Percentiles rank a stretch among this genome's conserved stretches.
phyloP scores from a whole-genome alignment of 2,888 invertebrate genomes.

The Lithophane socia region DNA sequence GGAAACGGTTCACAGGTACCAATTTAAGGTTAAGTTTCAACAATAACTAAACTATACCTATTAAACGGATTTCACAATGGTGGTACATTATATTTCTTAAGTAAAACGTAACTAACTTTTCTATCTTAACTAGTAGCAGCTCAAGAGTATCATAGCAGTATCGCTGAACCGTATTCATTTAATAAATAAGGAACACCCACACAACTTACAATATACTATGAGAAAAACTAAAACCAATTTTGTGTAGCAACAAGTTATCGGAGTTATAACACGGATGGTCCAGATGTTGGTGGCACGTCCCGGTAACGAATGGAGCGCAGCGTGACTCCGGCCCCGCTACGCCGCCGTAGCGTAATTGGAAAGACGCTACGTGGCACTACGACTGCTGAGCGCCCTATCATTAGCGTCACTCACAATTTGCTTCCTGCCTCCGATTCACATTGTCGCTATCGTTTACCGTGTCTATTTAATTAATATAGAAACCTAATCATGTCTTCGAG shows the following conservation, averaged over 20 bases:
- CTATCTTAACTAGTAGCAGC: not conserved
- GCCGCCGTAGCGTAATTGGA: constrained; percentile 83
- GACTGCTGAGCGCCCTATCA: constrained; percentile 84
- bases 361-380: constrained; percentile 78
- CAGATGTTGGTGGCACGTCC: constrained; percentile 87
- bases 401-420: constrained; percentile 89
- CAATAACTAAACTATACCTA: not conserved
- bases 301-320: constrained; percentile 87
- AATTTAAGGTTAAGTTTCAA: constrained; percentile 1
- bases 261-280: constrained; percentile 77
- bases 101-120: not conserved
- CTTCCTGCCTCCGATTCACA: constrained; percentile 73
- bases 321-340: constrained; percentile 79
- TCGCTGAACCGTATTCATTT: constrained; percentile 16
- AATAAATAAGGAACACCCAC: constrained; percentile 25
- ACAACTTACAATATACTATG: constrained; percentile 29
- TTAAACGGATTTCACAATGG: not conserved
- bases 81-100: not conserved
- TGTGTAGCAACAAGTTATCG: constrained; percentile 80
- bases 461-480: constrained; percentile 67
- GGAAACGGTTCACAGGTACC: constrained; percentile 7
- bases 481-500: constrained; percentile 55
- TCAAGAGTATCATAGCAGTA: not conserved
- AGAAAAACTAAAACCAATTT: constrained; percentile 71
- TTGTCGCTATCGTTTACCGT: constrained; percentile 65